Evolutionary conservation across 2,888 invertebrate species (phyloP), one percentile per base, ranked within the genome.

Genomic region (Pollenia griseotomentosa): DNA sequence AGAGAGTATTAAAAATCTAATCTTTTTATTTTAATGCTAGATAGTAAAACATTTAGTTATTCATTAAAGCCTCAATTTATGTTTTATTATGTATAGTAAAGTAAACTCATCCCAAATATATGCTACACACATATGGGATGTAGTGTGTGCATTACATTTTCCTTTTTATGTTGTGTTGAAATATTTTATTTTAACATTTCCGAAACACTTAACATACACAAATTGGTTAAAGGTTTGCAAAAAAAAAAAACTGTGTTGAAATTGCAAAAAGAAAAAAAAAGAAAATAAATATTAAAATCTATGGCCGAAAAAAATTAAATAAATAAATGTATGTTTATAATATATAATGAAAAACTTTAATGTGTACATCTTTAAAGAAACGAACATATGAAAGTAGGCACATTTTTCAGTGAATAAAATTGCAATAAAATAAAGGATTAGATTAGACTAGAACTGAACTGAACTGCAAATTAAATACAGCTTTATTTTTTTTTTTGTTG

Each of bases 191-290:
- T 81, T 77, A 71, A 71, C 48, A 85, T 80, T 80, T 83, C 73
- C 70, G 71, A 65, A 83, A 83, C 79, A 73, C 74, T 80, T 81
- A 63, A 79, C 68, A 79, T 79, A 70, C 78, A 82, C 79, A 86
- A 86, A 86, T 75, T 79, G 70, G 53, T 86, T 63, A 59, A 55
- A 74, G 70, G 66, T 68, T 82, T 68, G 51, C 40, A 46, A 51
- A n/a, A 55, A 51, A n/a, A 55, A 44, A 16, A 16, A 23, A 42
- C 63, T 61, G 12, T 57, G 55, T 10, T 40, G 23, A 61, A 48
- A 42, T 16, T 14, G 33, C 10, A 7, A 79, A 61, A 46, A 55
- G 46, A 23, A 57, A 46, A 77, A n/a, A 71, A 14, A 23, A 57
- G 33, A 77, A n/a, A 71, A 14, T 23, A 14, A 55, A 46, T 57